A percentile compares a stretch with the other conserved stretches of the same genome.
These are phyloP conservation scores for Cylloceria caligata DNA, from an alignment of 2,888 invertebrate species.

Conservation along the genomic window DNA sequence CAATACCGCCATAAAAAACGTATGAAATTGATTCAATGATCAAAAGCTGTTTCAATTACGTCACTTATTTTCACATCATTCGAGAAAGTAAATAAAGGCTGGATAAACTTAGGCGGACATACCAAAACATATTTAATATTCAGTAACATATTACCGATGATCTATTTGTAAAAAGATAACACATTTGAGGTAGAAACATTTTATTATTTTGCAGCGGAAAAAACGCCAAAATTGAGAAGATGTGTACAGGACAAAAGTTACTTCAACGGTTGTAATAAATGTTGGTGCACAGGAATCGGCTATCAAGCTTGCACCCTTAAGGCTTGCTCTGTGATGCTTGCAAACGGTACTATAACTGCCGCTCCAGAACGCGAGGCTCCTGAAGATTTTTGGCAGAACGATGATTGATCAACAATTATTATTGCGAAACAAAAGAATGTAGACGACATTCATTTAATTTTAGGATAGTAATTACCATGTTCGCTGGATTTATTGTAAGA, in stretches of 20 bases:
- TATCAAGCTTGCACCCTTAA: neutral
- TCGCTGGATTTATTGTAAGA: neutral
- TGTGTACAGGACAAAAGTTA: neutral
- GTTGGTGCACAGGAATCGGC: neutral
- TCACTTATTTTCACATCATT: too few relatives aligned
- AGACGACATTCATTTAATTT: neutral
- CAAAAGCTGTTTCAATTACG: too few relatives aligned
- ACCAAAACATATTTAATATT: too few relatives aligned
- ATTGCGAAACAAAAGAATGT: neutral
- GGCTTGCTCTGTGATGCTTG: neutral
- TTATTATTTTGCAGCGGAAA: neutral
- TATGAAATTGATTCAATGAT: too few relatives aligned
- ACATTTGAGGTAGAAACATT: neutral
- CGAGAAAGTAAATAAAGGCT: too few relatives aligned
- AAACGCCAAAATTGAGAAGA: neutral
- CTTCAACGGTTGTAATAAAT: slow-evolving; percentile 6
- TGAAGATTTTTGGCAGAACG: slow-evolving; percentile 4
- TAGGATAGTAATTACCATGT: neutral
- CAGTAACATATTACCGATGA: neutral
- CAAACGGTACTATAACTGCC: neutral
- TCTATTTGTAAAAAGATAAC: neutral
- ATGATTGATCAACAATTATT: neutral
- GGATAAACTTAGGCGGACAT: too few relatives aligned
- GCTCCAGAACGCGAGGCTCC: neutral
- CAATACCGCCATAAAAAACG: too few relatives aligned